phyloP scores from a whole-genome alignment of 2,888 invertebrate genomes.

The Polydesmus complanatus region DNA sequence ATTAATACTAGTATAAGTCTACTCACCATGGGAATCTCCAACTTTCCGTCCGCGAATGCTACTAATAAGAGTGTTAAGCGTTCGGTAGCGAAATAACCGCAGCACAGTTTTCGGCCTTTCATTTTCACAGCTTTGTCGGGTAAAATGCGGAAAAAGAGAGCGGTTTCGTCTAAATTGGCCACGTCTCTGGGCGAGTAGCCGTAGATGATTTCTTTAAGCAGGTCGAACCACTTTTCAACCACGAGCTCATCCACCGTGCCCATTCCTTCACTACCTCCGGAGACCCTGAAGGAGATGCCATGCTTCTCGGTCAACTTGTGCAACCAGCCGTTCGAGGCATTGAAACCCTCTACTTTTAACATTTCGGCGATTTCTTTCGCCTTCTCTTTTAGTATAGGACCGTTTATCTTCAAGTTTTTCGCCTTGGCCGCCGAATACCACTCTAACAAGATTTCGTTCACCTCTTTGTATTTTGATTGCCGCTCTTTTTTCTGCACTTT shows the following conservation, averaged over 20 bases:
- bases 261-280: too few species aligned
- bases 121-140: background rate
- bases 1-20: too few species aligned
- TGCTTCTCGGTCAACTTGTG: too few species aligned
- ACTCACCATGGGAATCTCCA: too few species aligned
- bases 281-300: too few species aligned
- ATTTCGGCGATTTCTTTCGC: background rate
- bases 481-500: too few species aligned
- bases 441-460: background rate
- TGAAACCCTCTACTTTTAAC: background rate
- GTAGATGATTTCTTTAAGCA: background rate
- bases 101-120: too few species aligned
- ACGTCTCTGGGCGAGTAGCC: background rate
- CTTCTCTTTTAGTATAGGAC: background rate
- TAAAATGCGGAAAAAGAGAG: background rate
- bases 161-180: background rate
- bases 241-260: too few species aligned
- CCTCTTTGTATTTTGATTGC: conserved; percentile 1
- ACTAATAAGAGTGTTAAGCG: too few species aligned
- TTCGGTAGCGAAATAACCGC: too few species aligned
- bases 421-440: background rate
- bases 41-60: too few species aligned
- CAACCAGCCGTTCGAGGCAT: conserved; percentile 9
- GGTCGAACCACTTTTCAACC: background rate
- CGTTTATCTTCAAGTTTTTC: background rate